These are phyloP conservation scores for Mamestra configurata DNA, from an alignment of 1,140 invertebrate species.

Conservation along the genomic window DNA sequence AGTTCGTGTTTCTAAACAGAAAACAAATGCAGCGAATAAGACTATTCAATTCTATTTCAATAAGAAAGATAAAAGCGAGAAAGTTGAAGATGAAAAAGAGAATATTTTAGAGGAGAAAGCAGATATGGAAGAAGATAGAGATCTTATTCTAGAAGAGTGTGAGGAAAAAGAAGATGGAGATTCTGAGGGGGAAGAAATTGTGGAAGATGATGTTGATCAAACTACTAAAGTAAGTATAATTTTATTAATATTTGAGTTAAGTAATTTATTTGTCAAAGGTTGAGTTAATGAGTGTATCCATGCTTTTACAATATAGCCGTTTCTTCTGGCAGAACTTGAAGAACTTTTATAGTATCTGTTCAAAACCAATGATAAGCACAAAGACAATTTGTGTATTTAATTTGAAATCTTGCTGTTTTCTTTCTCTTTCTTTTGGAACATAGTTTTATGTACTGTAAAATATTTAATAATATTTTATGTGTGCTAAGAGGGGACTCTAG, in stretches of 20 bases:
- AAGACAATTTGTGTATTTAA: too few species aligned
- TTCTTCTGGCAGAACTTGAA: too few species aligned
- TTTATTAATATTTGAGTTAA: not conserved
- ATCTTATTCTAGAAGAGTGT: slow-evolving; percentile 84
- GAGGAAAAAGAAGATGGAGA: slow-evolving; percentile 87
- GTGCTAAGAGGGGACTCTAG: too few species aligned
- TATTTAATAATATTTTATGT: too few species aligned
- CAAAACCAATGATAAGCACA: too few species aligned
- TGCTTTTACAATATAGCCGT: too few species aligned
- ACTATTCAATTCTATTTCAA: slow-evolving; percentile 66
- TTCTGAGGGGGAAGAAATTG: slow-evolving; percentile 87
- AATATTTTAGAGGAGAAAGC: slow-evolving; percentile 79
- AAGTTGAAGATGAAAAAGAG: slow-evolving; percentile 65
- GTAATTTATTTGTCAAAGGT: too few species aligned
- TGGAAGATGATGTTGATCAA: slow-evolving; percentile 82
- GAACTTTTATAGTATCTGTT: too few species aligned
- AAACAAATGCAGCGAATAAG: slow-evolving; percentile 72
- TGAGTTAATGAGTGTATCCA: too few species aligned
- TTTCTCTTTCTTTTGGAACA: too few species aligned
- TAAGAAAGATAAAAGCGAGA: slow-evolving; percentile 59
- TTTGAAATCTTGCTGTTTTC: too few species aligned
- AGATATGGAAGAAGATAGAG: slow-evolving; percentile 73
- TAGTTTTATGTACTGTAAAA: too few species aligned
- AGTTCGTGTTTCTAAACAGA: slow-evolving; percentile 78
- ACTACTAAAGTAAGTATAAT: slow-evolving; percentile 76